phyloP scores from a whole-genome alignment of 2,888 invertebrate species.

The Biston betularia region DNA sequence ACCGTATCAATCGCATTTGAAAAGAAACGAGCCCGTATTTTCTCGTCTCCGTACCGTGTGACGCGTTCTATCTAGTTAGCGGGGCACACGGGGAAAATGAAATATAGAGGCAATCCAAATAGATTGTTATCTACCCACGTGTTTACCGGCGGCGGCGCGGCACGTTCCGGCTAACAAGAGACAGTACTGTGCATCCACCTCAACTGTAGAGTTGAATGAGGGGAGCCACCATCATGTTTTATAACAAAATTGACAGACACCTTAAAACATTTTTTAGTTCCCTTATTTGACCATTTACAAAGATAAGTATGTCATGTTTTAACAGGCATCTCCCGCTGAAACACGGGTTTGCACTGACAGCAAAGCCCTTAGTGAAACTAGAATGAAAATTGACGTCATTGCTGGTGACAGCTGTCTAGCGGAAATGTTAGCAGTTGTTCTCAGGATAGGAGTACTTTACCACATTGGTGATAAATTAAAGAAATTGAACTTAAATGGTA shows the following conservation, averaged over 20 bases:
- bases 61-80: slow-evolving; percentile 83
- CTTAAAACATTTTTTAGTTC: neutral
- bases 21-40: slow-evolving; percentile 78
- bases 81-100: slow-evolving; percentile 82
- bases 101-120: slow-evolving; percentile 86
- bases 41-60: slow-evolving; percentile 61
- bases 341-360: slow-evolving; percentile 65
- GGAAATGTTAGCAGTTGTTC: slow-evolving; percentile 49
- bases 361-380: slow-evolving; percentile 64
- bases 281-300: neutral
- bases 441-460: neutral
- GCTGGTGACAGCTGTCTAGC: slow-evolving; percentile 76
- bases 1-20: slow-evolving; percentile 60
- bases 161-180: slow-evolving; percentile 81
- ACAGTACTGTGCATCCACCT: slow-evolving; percentile 2
- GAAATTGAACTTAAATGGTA: neutral
- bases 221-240: neutral
- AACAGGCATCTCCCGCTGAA: slow-evolving; percentile 76
- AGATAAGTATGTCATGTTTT: slow-evolving; percentile 36
- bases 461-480: neutral
- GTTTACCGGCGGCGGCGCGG: slow-evolving; percentile 81
- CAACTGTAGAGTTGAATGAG: neutral
- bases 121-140: slow-evolving; percentile 87
- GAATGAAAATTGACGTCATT: slow-evolving; percentile 68
- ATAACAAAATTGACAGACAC: neutral